A percentile compares a stretch with the other conserved stretches of the same genome.
These are phyloP conservation scores for Heliconius nattereri DNA, from an alignment of 1,140 invertebrate genomes.

Conservation along the genomic window DNA sequence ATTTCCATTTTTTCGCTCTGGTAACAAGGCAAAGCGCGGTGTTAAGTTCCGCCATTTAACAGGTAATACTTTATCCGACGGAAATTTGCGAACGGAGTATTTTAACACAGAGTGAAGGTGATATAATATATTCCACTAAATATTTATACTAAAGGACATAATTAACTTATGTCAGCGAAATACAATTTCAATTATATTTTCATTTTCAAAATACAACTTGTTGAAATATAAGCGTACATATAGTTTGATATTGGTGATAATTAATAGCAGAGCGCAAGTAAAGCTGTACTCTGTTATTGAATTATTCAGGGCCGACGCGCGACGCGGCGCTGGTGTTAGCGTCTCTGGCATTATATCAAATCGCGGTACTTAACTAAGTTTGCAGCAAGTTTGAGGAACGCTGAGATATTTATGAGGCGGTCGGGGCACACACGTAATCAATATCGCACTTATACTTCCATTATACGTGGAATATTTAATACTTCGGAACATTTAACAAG, in stretches of 20 bases:
- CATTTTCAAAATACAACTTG: too few relatives aligned
- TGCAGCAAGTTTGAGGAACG: slow-evolving; percentile 18
- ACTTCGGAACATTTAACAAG: slow-evolving; percentile 1
- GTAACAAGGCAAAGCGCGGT: background rate
- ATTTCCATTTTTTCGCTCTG: too few relatives aligned
- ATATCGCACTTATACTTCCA: background rate
- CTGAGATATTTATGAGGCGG: slow-evolving; percentile 28
- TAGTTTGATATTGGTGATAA: background rate
- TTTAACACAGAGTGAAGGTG: too few relatives aligned
- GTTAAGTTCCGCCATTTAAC: background rate
- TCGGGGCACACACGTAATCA: slow-evolving; percentile 17
- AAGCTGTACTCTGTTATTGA: background rate
- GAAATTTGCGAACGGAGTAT: too few relatives aligned
- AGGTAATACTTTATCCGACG: too few relatives aligned
- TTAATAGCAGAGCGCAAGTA: background rate
- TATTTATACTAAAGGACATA: too few relatives aligned
- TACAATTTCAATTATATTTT: too few relatives aligned
- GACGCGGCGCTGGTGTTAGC: background rate
- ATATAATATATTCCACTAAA: too few relatives aligned
- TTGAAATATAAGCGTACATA: too few relatives aligned
- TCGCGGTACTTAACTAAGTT: slow-evolving; percentile 6
- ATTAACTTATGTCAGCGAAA: too few relatives aligned
- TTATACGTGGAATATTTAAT: background rate
- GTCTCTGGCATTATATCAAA: slow-evolving; percentile 4
- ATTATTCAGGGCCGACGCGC: slow-evolving; percentile 6